phyloP scores from a whole-genome alignment of 2,888 invertebrate genomes.

The Steinernema scapterisci region DNA sequence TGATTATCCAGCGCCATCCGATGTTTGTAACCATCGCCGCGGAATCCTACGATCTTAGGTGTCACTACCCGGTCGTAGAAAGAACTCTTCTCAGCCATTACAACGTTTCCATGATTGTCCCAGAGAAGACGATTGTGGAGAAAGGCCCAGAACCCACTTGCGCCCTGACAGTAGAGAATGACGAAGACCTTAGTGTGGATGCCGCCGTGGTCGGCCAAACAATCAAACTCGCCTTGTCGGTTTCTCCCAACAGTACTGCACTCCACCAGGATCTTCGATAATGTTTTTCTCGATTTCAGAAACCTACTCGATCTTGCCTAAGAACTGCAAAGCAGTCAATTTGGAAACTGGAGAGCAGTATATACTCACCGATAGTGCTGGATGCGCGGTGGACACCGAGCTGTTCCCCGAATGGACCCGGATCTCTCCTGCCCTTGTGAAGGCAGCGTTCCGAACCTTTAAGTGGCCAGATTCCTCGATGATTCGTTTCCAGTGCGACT shows the following conservation, averaged over 20 bases:
- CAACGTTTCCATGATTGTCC: conserved; percentile 71
- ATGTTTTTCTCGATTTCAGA: conserved; percentile 38
- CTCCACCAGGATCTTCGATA: neutral
- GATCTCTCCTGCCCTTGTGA: conserved; percentile 42
- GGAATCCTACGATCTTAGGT: conserved; percentile 93
- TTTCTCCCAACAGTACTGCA: conserved; percentile 47
- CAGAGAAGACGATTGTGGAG: conserved; percentile 53
- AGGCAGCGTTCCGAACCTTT: conserved; percentile 62
- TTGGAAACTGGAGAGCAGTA: conserved; percentile 66
- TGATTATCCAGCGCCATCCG: conserved; percentile 94
- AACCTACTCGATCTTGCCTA: conserved; percentile 59
- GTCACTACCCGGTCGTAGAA: conserved; percentile 90
- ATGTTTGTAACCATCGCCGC: conserved; percentile 91
- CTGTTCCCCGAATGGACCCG: conserved; percentile 66
- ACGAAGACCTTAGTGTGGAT: conserved; percentile 48
- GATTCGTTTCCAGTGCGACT: conserved; percentile 68
- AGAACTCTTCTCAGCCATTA: conserved; percentile 89
- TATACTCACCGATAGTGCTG: conserved; percentile 62
- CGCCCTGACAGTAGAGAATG: conserved; percentile 55
- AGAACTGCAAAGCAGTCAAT: conserved; percentile 66
- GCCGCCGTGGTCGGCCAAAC: conserved; percentile 45
- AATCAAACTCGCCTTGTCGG: conserved; percentile 47
- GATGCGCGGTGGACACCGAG: conserved; percentile 67
- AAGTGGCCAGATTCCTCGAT: conserved; percentile 67
- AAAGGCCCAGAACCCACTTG: conserved; percentile 49